A percentile compares a stretch with the other conserved stretches of the same genome.
These are phyloP conservation scores for Dascyllus trimaculatus DNA, from an alignment of 2,113 vertebrate species.

Conservation along the genomic window DNA sequence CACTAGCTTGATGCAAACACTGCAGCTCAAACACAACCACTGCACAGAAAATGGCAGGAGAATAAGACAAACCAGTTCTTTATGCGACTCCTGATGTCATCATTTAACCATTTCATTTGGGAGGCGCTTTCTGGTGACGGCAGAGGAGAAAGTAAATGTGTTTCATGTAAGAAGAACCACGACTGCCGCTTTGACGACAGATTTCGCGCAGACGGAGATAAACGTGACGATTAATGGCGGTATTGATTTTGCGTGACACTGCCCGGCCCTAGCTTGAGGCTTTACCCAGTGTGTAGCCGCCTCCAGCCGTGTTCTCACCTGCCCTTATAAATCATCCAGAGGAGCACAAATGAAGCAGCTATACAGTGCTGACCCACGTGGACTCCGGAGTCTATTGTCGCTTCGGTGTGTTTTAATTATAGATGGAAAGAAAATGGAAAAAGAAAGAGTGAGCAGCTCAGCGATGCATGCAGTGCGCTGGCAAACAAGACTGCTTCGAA, in stretches of 20 bases:
- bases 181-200: background rate
- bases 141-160: no score
- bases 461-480: no score
- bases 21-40: no score
- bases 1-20: no score
- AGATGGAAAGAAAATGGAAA: background rate
- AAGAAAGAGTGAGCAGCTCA: no score
- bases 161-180: background rate
- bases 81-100: no score
- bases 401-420: constrained; percentile 17
- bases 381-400: background rate
- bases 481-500: no score
- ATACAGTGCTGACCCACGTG: background rate
- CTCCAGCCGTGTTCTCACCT: background rate
- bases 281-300: background rate
- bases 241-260: background rate
- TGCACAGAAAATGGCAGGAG: no score
- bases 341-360: constrained; percentile 3
- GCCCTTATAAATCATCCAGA: constrained; percentile 13
- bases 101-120: no score
- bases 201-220: background rate
- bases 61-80: no score
- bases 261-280: no score
- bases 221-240: background rate
- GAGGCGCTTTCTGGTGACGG: no score